These are phyloP conservation scores for Nannoperca obscura DNA, from an alignment of 2,797 vertebrate species.

Conservation along the genomic window DNA sequence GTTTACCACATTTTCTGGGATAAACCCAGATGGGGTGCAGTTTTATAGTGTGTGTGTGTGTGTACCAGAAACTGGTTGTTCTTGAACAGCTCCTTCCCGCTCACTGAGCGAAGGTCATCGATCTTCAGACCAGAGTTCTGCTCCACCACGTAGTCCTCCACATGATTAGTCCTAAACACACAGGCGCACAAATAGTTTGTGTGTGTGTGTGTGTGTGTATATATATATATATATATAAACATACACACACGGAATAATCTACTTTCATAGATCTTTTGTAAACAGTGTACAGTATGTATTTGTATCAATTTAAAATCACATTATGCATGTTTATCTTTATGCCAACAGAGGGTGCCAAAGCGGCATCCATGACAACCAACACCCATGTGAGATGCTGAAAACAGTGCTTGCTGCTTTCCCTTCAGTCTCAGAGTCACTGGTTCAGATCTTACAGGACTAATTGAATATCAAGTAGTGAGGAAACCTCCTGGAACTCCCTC, in stretches of 20 bases:
- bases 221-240: neutral
- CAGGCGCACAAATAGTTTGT: conserved; percentile 17
- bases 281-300: neutral
- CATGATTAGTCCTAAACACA: conserved; percentile 75
- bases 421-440: too few species aligned
- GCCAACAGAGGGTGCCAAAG: conserved; percentile 20
- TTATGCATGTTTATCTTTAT: neutral
- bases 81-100: conserved; percentile 82
- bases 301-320: neutral
- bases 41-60: neutral
- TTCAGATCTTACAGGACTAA: neutral
- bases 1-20: neutral
- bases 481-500: neutral
- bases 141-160: conserved; percentile 73
- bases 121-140: conserved; percentile 71
- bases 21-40: neutral
- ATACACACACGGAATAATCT: neutral
- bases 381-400: neutral
- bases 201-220: neutral
- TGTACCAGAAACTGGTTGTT: conserved; percentile 78
- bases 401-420: neutral
- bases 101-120: conserved; percentile 69
- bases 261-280: neutral
- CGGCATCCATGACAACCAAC: neutral
- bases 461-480: neutral